Evolutionary conservation across 2,888 invertebrate genomes (phyloP).

Genomic region (Adela reaumurella): DNA sequence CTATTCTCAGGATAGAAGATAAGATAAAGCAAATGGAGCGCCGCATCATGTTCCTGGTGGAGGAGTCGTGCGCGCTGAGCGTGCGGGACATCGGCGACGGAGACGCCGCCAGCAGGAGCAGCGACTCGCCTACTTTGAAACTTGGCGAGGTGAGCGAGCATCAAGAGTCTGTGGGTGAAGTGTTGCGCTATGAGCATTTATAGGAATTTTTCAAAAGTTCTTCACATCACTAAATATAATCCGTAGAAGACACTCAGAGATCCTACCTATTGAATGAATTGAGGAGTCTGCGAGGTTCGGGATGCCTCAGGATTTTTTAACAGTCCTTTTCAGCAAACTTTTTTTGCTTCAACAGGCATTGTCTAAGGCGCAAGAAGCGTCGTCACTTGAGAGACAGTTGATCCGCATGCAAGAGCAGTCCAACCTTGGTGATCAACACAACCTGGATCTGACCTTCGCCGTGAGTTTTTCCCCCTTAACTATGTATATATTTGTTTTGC

Average conservation of each 20-base stretch:
- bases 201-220: too few species aligned
- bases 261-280: too few species aligned
- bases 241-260: too few species aligned
- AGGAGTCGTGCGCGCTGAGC: slow-evolving; percentile 74
- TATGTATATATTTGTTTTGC: too few species aligned
- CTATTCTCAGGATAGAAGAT: slow-evolving; percentile 82
- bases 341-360: too few species aligned
- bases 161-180: too few species aligned
- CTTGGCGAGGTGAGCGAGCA: slow-evolving; percentile 8
- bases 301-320: too few species aligned
- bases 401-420: slow-evolving; percentile 90
- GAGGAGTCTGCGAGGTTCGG: too few species aligned
- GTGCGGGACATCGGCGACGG: slow-evolving; percentile 31
- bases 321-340: too few species aligned
- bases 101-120: slow-evolving; percentile 25
- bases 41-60: slow-evolving; percentile 84
- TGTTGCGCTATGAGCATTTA: too few species aligned
- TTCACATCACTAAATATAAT: too few species aligned
- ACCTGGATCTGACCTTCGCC: slow-evolving; percentile 92
- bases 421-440: slow-evolving; percentile 84
- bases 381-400: slow-evolving; percentile 84
- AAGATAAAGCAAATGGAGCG: slow-evolving; percentile 85
- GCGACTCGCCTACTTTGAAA: slow-evolving; percentile 19
- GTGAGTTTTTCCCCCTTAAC: slow-evolving; percentile 52
- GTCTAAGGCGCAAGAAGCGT: slow-evolving; percentile 95